Evolutionary conservation across 2,888 invertebrate genomes (phyloP), one percentile per base, ranked within the genome.

Genomic region (Zele albiditarsus): DNA sequence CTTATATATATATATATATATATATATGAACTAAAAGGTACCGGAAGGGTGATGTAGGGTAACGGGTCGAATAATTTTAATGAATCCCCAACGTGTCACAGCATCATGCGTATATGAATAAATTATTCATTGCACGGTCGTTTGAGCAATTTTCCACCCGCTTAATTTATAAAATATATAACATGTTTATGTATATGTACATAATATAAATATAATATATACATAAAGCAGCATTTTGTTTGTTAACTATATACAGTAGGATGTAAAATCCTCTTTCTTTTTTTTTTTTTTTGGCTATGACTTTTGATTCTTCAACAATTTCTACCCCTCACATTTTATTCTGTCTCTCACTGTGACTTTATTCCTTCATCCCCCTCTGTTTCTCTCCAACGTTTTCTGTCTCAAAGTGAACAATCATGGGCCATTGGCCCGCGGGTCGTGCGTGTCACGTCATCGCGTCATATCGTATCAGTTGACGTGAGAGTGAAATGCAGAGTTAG

Each of bases 91-190:
- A 49, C 57, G 31, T 57, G 69, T 69, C 69, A 69, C 53, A 69
- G 33, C 27, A 69, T 69, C 46, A 71, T 42, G 42, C 28, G 42
- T 60, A 71, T 23, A 27, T 60, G 28, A 60, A 71, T 42, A 71
- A 71, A 71, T 71, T 71, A 71, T 71, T 62, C 71, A 71, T 71
- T 33, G 38, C 83, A 81, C 79, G 83, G 82, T 76, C 83, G 84
- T 86, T 86, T 86, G 84, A 83, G 85, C 85, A 86, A 87, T 87
- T 87, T 87, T 87, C 86, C 87, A 80, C 83, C 79, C 84, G 84
- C 84, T 87, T 87, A 83, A 85, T 81, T 83, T 81, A 80, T 83
- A 84, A 86, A 85, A 82, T 84, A 28, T 31, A 31, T 69, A 33
- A 6, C 27, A n/a, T n/a, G 42, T 38, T 42, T 27, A 16, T 25